Percentiles rank a stretch among this genome's conserved stretches.
These are phyloP conservation scores for Ectobius pallidus DNA, from an alignment of 2,888 invertebrate species.

Conservation along the genomic window DNA sequence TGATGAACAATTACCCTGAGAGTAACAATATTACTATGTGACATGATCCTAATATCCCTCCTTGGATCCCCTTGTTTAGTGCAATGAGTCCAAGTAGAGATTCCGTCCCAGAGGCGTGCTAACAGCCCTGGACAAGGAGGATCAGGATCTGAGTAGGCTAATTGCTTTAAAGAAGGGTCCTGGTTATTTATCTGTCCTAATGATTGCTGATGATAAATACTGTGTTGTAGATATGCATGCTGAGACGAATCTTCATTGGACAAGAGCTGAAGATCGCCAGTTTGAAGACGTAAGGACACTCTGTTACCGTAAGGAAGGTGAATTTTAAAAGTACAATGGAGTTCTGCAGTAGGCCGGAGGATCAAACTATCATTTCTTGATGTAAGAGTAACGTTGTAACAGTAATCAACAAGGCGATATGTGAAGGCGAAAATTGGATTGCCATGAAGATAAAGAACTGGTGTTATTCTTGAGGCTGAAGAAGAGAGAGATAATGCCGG, in stretches of 20 bases:
- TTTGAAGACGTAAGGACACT: slow-evolving; percentile 66
- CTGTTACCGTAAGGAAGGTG: slow-evolving; percentile 74
- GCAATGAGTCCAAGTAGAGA: slow-evolving; percentile 65
- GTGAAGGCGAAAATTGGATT: slow-evolving; percentile 69
- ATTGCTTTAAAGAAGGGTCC: neutral
- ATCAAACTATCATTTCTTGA: slow-evolving; percentile 69
- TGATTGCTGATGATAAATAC: too few species aligned
- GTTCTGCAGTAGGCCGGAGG: slow-evolving; percentile 63
- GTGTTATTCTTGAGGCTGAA: neutral
- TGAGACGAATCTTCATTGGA: neutral
- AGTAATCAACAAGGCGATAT: slow-evolving; percentile 73
- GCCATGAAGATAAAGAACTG: slow-evolving; percentile 62
- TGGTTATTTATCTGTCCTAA: too few species aligned
- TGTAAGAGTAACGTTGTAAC: slow-evolving; percentile 71
- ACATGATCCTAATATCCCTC: slow-evolving; percentile 64
- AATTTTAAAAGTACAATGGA: slow-evolving; percentile 71
- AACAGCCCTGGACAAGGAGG: slow-evolving; percentile 62
- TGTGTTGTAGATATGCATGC: neutral
- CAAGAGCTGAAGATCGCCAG: slow-evolving; percentile 54
- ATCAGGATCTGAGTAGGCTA: slow-evolving; percentile 41
- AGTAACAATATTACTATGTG: slow-evolving; percentile 62
- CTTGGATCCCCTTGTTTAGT: slow-evolving; percentile 63
- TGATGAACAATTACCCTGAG: slow-evolving; percentile 38
- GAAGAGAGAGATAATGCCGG: slow-evolving; percentile 53
- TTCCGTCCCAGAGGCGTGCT: slow-evolving; percentile 63